A percentile compares a stretch with the other conserved stretches of the same genome.
Evolutionary conservation across 2,888 invertebrate genomes (phyloP).

Genomic region (Lymantria dispar): DNA sequence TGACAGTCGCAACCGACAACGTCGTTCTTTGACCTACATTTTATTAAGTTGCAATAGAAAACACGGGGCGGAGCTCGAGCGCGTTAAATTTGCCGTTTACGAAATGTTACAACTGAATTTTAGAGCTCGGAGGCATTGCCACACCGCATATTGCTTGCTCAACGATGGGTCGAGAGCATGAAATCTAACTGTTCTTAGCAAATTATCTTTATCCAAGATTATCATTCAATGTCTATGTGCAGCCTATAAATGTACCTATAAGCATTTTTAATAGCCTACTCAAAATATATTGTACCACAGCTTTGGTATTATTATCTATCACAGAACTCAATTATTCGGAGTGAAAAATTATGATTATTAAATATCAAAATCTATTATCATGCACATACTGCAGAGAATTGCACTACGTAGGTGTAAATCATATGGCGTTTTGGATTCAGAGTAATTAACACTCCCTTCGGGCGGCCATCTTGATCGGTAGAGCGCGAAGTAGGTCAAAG

Average conservation of each 20-base stretch:
- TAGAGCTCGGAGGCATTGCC: constrained; percentile 69
- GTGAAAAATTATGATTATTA: constrained; percentile 1
- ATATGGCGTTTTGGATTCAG: constrained; percentile 36
- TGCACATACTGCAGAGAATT: constrained; percentile 26
- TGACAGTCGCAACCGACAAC: constrained; percentile 40
- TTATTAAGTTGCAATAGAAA: constrained; percentile 74
- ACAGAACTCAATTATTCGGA: too few relatives aligned
- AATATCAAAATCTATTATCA: constrained; percentile 27
- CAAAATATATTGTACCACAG: too few relatives aligned
- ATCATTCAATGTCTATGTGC: too few relatives aligned
- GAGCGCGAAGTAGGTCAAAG: constrained; percentile 66
- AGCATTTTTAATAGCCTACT: too few relatives aligned
- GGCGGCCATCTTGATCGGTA: constrained; percentile 59
- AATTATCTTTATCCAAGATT: constrained; percentile 15
- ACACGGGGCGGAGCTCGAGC: constrained; percentile 70
- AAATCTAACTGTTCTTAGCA: constrained; percentile 43
- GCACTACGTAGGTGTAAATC: constrained; percentile 24
- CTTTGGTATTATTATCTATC: too few relatives aligned
- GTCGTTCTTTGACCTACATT: constrained; percentile 71
- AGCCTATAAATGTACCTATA: too few relatives aligned
- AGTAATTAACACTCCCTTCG: constrained; percentile 50
- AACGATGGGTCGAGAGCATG: constrained; percentile 60
- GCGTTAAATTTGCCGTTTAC: constrained; percentile 79
- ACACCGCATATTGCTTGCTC: constrained; percentile 65
- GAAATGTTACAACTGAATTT: constrained; percentile 79